These are phyloP conservation scores for Chionomys nivalis DNA, from an alignment of 2,113 vertebrate species.

Conservation along the genomic window DNA sequence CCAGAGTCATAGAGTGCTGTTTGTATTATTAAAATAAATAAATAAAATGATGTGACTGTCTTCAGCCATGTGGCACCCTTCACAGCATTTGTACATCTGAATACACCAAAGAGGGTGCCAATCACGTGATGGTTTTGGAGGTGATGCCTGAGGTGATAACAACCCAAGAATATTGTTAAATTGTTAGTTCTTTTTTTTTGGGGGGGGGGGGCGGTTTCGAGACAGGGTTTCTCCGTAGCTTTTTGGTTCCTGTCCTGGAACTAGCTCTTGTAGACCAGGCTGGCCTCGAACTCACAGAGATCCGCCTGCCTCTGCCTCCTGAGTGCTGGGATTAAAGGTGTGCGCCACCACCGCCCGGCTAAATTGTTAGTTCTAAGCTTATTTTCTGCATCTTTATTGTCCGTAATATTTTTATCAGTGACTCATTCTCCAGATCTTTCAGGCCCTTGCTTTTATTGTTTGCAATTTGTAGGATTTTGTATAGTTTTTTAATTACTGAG, in stretches of 20 bases:
- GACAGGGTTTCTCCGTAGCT: too few relatives aligned
- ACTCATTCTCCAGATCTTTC: background rate
- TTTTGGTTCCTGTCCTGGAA: too few relatives aligned
- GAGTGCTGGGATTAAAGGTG: too few relatives aligned
- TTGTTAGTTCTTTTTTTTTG: constrained; percentile 25
- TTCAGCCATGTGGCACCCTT: background rate
- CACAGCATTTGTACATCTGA: background rate
- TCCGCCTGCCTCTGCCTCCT: too few relatives aligned
- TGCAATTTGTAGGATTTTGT: background rate
- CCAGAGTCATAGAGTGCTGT: background rate
- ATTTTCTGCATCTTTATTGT: background rate
- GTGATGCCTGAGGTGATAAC: background rate
- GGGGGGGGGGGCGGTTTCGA: too few relatives aligned
- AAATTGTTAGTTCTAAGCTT: background rate
- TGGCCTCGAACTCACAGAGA: too few relatives aligned
- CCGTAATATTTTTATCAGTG: background rate
- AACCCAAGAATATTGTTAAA: background rate
- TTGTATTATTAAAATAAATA: background rate
- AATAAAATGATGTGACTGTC: background rate
- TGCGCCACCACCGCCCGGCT: too few relatives aligned
- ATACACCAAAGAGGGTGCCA: background rate
- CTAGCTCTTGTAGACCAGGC: too few relatives aligned
- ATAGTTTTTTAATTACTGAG: background rate
- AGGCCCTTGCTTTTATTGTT: background rate
- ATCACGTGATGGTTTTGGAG: background rate